Conservation (phyloP, 2,797 vertebrate genomes). For the Pipistrellus pipistrellus region DNA sequence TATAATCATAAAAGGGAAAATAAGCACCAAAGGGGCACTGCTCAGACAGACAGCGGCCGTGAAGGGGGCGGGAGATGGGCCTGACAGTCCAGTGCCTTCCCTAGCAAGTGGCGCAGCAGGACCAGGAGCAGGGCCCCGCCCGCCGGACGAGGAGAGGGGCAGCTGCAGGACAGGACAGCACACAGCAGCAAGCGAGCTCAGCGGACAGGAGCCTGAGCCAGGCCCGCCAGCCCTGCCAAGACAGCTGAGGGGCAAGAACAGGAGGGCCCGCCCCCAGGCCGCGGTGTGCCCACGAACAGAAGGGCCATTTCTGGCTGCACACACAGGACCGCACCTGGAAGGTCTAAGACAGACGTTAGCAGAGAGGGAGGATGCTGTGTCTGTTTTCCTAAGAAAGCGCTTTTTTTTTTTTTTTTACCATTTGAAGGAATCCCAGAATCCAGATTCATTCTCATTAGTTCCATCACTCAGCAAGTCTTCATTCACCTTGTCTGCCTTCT, state of each 20-base stretch:
- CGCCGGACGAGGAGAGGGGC: background rate
- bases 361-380: background rate
- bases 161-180: background rate
- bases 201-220: background rate
- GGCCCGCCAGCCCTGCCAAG: background rate
- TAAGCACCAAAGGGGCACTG: background rate
- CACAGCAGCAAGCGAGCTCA: background rate
- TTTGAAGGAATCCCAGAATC: slow-evolving; percentile 98
- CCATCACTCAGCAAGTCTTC: slow-evolving; percentile 97
- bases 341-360: background rate
- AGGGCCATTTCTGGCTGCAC: background rate
- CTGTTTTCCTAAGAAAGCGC: background rate
- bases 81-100: background rate
- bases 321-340: background rate
- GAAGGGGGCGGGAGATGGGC: background rate
- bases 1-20: slow-evolving; percentile 81
- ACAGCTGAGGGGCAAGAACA: background rate
- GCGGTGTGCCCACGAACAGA: background rate
- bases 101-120: background rate
- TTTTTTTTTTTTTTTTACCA: slow-evolving; percentile 88
- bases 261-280: too few relatives aligned
- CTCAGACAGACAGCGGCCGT: background rate
- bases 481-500: slow-evolving; percentile 96
- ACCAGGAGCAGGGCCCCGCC: background rate
- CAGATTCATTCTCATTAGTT: slow-evolving; percentile 93